Percentiles rank a stretch among this genome's conserved stretches.
Evolutionary conservation across 2,888 invertebrate species (phyloP).

Genomic region (Nomada ruficornis): DNA sequence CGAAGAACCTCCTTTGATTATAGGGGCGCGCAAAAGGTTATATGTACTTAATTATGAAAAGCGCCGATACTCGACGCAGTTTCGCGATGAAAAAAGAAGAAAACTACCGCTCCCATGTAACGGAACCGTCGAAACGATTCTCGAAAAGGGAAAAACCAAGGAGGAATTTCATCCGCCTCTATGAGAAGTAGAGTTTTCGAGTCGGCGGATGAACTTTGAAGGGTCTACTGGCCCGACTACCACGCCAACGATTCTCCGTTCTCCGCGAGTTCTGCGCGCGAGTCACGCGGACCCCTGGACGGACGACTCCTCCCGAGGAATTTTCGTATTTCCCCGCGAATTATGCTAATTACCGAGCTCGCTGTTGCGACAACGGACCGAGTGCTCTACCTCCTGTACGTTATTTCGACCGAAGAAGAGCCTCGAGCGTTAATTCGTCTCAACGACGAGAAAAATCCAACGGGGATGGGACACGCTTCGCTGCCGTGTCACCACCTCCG

Average conservation of each 20-base stretch:
- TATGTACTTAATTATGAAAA: conserved; percentile 55
- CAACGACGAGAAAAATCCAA: conserved; percentile 16
- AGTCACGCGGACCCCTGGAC: conserved; percentile 40
- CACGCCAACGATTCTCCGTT: conserved; percentile 39
- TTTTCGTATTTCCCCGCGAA: conserved; percentile 66
- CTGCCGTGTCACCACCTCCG: conserved; percentile 32
- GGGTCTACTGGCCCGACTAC: conserved; percentile 23
- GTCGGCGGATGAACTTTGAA: conserved; percentile 63
- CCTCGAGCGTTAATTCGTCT: conserved; percentile 61
- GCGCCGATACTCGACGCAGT: conserved; percentile 41
- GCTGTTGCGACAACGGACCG: conserved; percentile 37
- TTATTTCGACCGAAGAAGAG: conserved; percentile 58
- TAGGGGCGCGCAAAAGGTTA: conserved; percentile 32
- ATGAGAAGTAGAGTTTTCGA: conserved; percentile 49
- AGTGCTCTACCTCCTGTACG: conserved; percentile 56
- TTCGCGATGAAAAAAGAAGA: conserved; percentile 29
- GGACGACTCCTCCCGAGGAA: conserved; percentile 24
- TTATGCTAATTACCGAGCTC: conserved; percentile 70
- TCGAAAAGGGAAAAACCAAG: conserved; percentile 46
- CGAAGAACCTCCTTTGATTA: conserved; percentile 35
- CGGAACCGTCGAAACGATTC: conserved; percentile 50
- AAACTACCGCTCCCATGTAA: conserved; percentile 11
- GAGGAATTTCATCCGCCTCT: conserved; percentile 48
- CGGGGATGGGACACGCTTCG: conserved; percentile 13
- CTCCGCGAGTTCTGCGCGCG: conserved; percentile 49